Conservation (phyloP, 2,113 vertebrate species). For the Agapornis roseicollis region DNA sequence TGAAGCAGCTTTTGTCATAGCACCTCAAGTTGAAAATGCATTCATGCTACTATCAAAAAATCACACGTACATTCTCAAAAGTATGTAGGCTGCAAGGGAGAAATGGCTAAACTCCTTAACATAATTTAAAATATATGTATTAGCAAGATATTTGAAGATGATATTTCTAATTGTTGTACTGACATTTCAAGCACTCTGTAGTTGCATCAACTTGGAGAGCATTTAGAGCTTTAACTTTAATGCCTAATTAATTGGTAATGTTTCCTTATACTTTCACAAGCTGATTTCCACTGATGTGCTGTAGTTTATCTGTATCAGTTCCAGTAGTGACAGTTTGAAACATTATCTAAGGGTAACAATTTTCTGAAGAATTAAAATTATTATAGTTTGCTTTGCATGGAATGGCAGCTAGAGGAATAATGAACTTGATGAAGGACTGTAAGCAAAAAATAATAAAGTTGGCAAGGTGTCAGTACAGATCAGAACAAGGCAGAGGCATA, state of each 20-base stretch:
- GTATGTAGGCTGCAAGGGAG: background rate
- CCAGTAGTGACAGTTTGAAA: background rate
- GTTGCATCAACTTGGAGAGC: constrained; percentile 27
- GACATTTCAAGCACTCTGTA: constrained; percentile 47
- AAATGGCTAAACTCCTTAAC: background rate
- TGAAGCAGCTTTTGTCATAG: background rate
- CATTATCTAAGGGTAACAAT: background rate
- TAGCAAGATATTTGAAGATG: constrained; percentile 27
- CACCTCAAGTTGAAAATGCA: background rate
- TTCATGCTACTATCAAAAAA: background rate
- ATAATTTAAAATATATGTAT: background rate
- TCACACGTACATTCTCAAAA: background rate
- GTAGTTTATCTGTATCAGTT: constrained; percentile 25
- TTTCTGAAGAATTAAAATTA: background rate
- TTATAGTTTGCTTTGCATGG: background rate
- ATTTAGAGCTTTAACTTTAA: constrained; percentile 48
- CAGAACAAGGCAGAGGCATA: background rate
- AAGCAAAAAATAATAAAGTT: background rate
- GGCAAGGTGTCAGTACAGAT: background rate
- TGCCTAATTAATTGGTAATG: constrained; percentile 56
- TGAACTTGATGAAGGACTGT: background rate
- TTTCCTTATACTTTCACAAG: constrained; percentile 29
- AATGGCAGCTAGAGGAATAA: background rate
- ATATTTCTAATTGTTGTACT: constrained; percentile 20
- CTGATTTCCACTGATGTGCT: background rate